Evolutionary conservation across 2,888 invertebrate genomes (phyloP).

Genomic region (Diaprepes abbreviatus): DNA sequence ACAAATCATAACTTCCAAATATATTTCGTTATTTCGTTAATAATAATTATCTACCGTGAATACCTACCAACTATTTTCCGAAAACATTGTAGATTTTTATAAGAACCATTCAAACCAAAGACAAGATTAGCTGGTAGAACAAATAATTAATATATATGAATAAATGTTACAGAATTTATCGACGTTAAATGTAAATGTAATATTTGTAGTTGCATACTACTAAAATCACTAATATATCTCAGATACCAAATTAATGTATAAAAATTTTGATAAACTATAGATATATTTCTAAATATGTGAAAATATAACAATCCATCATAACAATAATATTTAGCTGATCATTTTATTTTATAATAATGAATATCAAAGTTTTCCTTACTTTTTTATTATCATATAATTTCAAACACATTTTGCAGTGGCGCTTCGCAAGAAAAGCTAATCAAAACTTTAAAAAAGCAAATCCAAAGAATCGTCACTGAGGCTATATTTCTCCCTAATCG

Average conservation of each 20-base stretch:
- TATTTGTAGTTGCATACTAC: slow-evolving; percentile 7
- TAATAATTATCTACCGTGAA: too few relatives aligned
- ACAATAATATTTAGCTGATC: slow-evolving; percentile 8
- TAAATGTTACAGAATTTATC: slow-evolving; percentile 29
- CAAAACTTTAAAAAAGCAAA: too few relatives aligned
- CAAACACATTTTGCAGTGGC: too few relatives aligned
- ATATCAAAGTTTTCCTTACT: not conserved
- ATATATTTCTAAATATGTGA: slow-evolving; percentile 6
- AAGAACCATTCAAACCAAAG: slow-evolving; percentile 12
- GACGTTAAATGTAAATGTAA: slow-evolving; percentile 27
- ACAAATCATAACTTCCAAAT: too few relatives aligned
- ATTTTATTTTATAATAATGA: not conserved
- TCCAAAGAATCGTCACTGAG: not conserved
- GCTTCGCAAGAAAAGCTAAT: too few relatives aligned
- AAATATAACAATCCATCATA: not conserved
- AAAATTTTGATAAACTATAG: slow-evolving; percentile 2
- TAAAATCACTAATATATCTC: slow-evolving; percentile 6
- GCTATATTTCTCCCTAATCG: not conserved
- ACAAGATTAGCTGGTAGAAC: not conserved
- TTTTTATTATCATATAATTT: not conserved
- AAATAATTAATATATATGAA: slow-evolving; percentile 3
- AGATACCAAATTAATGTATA: slow-evolving; percentile 1
- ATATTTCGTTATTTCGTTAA: too few relatives aligned
- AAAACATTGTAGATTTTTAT: slow-evolving; percentile 20
- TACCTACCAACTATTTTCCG: too few relatives aligned